Evolutionary conservation across 2,113 vertebrate genomes (phyloP).

Genomic region (Amphiprion ocellaris): DNA sequence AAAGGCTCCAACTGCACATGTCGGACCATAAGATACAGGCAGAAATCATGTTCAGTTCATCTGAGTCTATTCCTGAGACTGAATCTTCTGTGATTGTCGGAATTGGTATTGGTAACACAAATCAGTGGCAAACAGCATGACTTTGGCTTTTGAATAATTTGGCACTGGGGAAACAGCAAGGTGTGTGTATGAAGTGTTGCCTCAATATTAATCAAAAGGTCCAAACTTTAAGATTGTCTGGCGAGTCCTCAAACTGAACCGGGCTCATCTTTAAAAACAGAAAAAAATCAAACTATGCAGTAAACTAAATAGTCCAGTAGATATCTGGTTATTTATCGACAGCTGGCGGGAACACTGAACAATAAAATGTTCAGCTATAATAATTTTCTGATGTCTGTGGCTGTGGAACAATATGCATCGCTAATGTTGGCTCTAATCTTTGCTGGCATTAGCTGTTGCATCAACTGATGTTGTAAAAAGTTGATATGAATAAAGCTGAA

Average conservation of each 20-base stretch:
- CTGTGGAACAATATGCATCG: conserved; percentile 62
- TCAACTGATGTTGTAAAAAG: conserved; percentile 39
- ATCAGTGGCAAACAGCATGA: conserved; percentile 41
- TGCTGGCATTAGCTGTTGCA: conserved; percentile 24
- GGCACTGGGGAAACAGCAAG: neutral
- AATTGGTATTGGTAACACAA: conserved; percentile 15
- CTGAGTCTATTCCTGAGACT: neutral
- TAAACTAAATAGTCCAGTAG: conserved; percentile 10
- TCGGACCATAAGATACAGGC: neutral
- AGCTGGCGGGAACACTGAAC: conserved; percentile 9
- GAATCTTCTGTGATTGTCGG: neutral
- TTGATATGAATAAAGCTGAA: conserved; percentile 55
- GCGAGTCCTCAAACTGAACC: conserved; percentile 39
- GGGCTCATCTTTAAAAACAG: neutral
- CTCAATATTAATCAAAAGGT: conserved; percentile 35
- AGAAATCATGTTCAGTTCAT: neutral
- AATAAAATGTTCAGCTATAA: conserved; percentile 9
- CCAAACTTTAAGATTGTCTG: conserved; percentile 25
- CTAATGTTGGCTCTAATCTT: conserved; percentile 50
- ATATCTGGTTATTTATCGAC: conserved; percentile 40
- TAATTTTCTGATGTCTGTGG: conserved; percentile 41
- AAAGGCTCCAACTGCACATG: neutral
- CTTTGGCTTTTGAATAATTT: conserved; percentile 43
- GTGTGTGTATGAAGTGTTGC: neutral
- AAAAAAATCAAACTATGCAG: neutral